Percentiles rank a stretch among this genome's conserved stretches.
Conservation (phyloP, 2,113 vertebrate genomes). For the Istiophorus platypterus region DNA sequence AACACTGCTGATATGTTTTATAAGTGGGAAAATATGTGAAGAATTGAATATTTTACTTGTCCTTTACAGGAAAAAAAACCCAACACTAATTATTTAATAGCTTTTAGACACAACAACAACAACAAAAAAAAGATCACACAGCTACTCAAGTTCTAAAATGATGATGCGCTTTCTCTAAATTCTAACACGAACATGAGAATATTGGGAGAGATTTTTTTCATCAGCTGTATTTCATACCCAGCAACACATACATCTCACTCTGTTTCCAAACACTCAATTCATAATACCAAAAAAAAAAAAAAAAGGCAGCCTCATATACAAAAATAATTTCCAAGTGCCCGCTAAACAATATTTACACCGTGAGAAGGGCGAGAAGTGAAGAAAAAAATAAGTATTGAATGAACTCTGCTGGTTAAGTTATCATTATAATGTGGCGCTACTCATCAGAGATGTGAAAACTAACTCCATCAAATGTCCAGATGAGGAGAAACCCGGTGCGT, state of each 20-base stretch:
- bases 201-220: neutral
- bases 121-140: constrained; percentile 20
- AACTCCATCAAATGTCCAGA: constrained; percentile 29
- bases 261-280: constrained; percentile 22
- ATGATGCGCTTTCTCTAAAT: neutral
- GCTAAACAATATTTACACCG: constrained; percentile 73
- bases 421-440: neutral
- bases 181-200: neutral
- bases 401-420: constrained; percentile 34
- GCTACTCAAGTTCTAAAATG: neutral
- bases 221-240: constrained; percentile 11
- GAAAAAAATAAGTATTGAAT: neutral
- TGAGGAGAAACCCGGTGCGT: constrained; percentile 32
- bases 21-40: neutral
- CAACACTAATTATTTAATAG: constrained; percentile 11
- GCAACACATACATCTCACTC: constrained; percentile 6
- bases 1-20: neutral
- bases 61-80: neutral
- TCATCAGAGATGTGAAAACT: neutral
- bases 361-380: constrained; percentile 12
- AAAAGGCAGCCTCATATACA: constrained; percentile 53
- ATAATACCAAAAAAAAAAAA: constrained; percentile 17
- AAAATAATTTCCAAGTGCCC: constrained; percentile 65
- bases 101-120: constrained; percentile 4
- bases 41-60: neutral